Percentiles rank a stretch among this genome's conserved stretches.
Evolutionary conservation across 1,140 invertebrate species (phyloP).

Genomic region (Sitophilus oryzae): DNA sequence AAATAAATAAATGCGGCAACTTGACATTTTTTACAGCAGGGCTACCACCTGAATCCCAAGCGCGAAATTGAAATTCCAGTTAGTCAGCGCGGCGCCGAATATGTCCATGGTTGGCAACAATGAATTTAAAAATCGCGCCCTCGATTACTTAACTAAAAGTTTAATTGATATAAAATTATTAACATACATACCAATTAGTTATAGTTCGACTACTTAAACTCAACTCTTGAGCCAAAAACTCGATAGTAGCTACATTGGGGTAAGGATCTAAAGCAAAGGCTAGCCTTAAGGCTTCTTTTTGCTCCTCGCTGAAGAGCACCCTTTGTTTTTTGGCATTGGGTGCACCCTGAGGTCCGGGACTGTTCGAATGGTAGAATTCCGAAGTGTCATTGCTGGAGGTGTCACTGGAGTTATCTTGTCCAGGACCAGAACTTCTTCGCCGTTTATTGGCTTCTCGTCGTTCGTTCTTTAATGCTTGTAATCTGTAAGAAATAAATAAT

Average conservation of each 20-base stretch:
- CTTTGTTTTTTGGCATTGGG: conserved; percentile 84
- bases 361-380: conserved; percentile 82
- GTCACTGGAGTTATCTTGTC: conserved; percentile 80
- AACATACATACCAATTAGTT: conserved; percentile 84
- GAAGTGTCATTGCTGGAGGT: conserved; percentile 83
- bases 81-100: too few species aligned
- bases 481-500: conserved; percentile 32
- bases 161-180: too few species aligned
- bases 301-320: conserved; percentile 94
- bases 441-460: conserved; percentile 83
- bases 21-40: too few species aligned
- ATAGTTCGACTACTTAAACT: conserved; percentile 92
- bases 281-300: conserved; percentile 90
- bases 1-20: too few species aligned
- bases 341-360: conserved; percentile 62
- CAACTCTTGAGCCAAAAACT: conserved; percentile 87
- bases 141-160: too few species aligned
- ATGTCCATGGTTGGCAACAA: too few species aligned
- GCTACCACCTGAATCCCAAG: too few species aligned
- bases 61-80: too few species aligned
- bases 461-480: conserved; percentile 84
- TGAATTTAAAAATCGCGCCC: too few species aligned
- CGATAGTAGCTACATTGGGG: conserved; percentile 91
- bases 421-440: conserved; percentile 68
- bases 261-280: conserved; percentile 95